phyloP scores from a whole-genome alignment of 2,113 vertebrate genomes.

The human (Homo sapiens) region DNA sequence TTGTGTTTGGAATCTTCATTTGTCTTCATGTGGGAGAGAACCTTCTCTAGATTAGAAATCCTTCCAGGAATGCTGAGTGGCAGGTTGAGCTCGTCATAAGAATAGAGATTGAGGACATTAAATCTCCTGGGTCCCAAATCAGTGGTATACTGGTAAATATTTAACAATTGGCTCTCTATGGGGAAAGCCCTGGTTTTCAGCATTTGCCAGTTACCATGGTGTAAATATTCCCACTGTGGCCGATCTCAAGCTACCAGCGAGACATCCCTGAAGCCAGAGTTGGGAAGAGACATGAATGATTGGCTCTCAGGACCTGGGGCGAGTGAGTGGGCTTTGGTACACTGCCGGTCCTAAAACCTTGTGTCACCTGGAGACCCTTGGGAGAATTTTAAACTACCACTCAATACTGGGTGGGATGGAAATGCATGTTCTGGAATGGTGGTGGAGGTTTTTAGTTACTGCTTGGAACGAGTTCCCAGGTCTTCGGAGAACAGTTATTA shows the following conservation, averaged over 20 bases:
- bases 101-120: not conserved
- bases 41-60: not conserved
- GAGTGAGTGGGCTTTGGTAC: not conserved
- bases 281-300: not conserved
- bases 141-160: not conserved
- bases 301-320: not conserved
- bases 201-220: not conserved
- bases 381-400: not conserved
- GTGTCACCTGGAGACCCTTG: not conserved
- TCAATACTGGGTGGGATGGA: not conserved
- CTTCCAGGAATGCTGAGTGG: conserved; percentile 52
- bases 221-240: not conserved
- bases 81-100: not conserved
- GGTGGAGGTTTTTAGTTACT: not conserved
- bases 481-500: not conserved
- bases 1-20: conserved; percentile 71
- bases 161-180: not conserved
- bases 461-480: not conserved
- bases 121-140: not conserved
- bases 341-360: not conserved
- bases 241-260: not conserved
- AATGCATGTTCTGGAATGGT: not conserved
- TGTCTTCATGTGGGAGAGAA: not conserved
- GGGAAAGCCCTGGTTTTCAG: not conserved
- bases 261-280: not conserved